Evolutionary conservation across 2,888 invertebrate species (phyloP).

Genomic region (Ecliptopera silaceata): DNA sequence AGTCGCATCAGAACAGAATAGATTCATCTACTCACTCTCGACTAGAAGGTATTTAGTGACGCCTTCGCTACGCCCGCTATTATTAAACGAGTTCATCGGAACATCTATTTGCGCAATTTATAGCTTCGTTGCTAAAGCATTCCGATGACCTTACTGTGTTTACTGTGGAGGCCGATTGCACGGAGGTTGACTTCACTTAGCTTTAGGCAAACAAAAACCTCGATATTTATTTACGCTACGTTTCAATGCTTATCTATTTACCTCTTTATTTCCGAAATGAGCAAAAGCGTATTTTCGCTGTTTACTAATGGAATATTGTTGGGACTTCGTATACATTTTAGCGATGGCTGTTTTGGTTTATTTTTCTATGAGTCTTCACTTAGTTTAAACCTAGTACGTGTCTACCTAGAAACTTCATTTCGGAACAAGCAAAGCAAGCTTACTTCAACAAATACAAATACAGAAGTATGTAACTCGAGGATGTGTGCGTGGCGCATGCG

Average conservation of each 20-base stretch:
- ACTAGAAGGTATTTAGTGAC: constrained; percentile 64
- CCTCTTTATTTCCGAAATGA: not conserved
- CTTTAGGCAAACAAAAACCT: constrained; percentile 14
- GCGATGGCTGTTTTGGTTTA: not conserved
- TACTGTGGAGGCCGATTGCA: constrained; percentile 45
- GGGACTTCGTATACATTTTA: not conserved
- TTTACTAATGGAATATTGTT: not conserved
- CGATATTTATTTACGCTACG: constrained; percentile 1
- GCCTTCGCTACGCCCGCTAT: constrained; percentile 78
- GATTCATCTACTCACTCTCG: constrained; percentile 48
- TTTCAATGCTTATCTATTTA: constrained; percentile 2
- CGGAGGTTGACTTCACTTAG: constrained; percentile 27
- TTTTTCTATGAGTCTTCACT: not conserved
- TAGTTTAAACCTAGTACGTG: not conserved
- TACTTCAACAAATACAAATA: constrained; percentile 37
- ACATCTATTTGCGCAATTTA: constrained; percentile 82
- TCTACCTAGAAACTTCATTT: constrained; percentile 35
- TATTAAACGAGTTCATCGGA: constrained; percentile 83
- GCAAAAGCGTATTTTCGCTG: not conserved
- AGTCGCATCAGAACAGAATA: constrained; percentile 51
- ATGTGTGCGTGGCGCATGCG: constrained; percentile 77
- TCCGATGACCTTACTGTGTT: constrained; percentile 71
- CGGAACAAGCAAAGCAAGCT: constrained; percentile 38
- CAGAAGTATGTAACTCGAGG: constrained; percentile 47
- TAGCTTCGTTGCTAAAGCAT: constrained; percentile 72